phyloP scores from a whole-genome alignment of 2,888 invertebrate genomes.

The Argyra leucocephala region DNA sequence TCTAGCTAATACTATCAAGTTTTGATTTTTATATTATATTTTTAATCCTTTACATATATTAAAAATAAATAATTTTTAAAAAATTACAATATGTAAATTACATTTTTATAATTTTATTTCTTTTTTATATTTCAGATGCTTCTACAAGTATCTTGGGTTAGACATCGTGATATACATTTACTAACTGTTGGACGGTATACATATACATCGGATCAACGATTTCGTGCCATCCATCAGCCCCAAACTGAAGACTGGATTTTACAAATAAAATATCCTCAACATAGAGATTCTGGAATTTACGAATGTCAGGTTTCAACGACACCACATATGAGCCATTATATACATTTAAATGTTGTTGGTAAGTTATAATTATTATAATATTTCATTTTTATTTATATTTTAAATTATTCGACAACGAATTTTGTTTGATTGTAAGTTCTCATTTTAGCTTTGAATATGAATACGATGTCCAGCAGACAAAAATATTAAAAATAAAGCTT shows the following conservation, averaged over 20 bases:
- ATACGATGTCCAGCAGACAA: too few relatives aligned
- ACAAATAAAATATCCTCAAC: conserved; percentile 85
- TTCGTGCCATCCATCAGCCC: conserved; percentile 74
- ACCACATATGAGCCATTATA: conserved; percentile 85
- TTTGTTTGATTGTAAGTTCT: too few relatives aligned
- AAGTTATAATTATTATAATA: conserved; percentile 47
- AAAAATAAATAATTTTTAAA: too few relatives aligned
- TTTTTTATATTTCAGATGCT: conserved; percentile 47
- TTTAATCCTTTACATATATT: too few relatives aligned
- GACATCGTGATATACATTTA: conserved; percentile 81
- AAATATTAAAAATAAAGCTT: too few relatives aligned
- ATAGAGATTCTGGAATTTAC: conserved; percentile 76
- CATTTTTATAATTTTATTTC: neutral
- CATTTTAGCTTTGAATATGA: too few relatives aligned
- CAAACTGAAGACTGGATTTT: conserved; percentile 87
- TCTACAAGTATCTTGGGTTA: conserved; percentile 83
- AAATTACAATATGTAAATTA: too few relatives aligned
- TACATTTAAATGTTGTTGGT: conserved; percentile 85
- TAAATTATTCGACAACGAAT: too few relatives aligned
- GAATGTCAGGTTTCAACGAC: conserved; percentile 92
- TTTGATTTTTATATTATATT: too few relatives aligned
- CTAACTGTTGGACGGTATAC: conserved; percentile 83
- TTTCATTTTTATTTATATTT: too few relatives aligned
- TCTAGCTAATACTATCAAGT: too few relatives aligned
- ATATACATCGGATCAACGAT: conserved; percentile 84